These are phyloP conservation scores for Florisuga fusca DNA, from an alignment of 2,797 vertebrate genomes.

Conservation along the genomic window DNA sequence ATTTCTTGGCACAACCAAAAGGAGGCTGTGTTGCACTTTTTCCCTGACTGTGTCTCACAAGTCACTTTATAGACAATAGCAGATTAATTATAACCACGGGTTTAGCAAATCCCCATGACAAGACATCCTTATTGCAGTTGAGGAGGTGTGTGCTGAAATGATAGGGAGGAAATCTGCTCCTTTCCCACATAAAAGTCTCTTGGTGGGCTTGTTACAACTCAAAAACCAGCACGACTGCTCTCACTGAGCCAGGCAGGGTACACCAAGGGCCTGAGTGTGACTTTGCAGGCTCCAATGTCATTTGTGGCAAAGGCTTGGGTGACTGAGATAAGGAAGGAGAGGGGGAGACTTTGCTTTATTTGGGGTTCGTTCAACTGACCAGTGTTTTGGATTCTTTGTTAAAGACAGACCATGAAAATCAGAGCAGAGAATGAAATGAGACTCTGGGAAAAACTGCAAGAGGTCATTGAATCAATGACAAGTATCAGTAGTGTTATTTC, in stretches of 20 bases:
- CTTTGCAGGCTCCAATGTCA: constrained; percentile 6
- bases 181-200: constrained; percentile 33
- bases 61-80: constrained; percentile 57
- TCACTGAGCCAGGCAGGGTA: not conserved
- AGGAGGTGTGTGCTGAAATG: not conserved
- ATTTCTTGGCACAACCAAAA: constrained; percentile 58
- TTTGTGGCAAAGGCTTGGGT: not conserved
- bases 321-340: not conserved
- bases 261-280: not conserved
- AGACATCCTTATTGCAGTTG: constrained; percentile 51
- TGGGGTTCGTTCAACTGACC: not conserved
- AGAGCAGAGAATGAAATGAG: not conserved
- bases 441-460: not conserved
- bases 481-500: not conserved
- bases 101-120: constrained; percentile 69
- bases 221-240: not conserved
- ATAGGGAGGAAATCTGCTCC: constrained; percentile 57
- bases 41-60: constrained; percentile 48
- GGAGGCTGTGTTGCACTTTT: constrained; percentile 30
- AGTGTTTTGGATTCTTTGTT: not conserved
- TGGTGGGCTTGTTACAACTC: not conserved
- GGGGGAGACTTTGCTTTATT: not conserved
- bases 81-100: constrained; percentile 72
- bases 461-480: not conserved
- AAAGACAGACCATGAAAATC: not conserved